Evolutionary conservation across 2,113 vertebrate genomes (phyloP), one percentile per base, ranked within the genome.

Genomic region (Gambusia affinis): DNA sequence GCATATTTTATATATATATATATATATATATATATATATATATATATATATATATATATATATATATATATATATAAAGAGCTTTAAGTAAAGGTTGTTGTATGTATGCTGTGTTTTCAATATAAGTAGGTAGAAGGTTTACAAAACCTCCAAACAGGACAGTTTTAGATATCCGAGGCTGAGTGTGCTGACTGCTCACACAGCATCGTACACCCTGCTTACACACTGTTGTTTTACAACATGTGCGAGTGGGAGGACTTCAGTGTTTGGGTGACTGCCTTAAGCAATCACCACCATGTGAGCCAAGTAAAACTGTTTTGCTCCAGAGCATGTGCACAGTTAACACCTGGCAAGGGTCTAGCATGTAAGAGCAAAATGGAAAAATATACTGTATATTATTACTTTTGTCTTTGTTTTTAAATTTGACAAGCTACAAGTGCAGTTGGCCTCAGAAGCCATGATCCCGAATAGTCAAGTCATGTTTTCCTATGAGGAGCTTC

Each of bases 251-350:
- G 78, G 85, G 87, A 75, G 76, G 84, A 60, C 69, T 31, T 73
- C 42, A 61, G 74, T 70, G 77, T 85, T 88, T 92, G 85, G 79
- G 76, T 2, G 30, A 72, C 64, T 75, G 88, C 82, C 89, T 83
- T 60, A 70, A 85, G 87, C 72, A 39, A 73, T 82, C 79, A 30
- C 77, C 30, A 24, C 70, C 12, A 1, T 73, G 42, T 31, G 54
- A 88, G 85, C 86, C 88, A 88, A 88, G 77, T 73, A 51, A 77
- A 69, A 82, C 83, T 72, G 84, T 87, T 74, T 54, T 79, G 88
- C 81, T 72, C 74, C 67, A 70, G 73, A 57, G 78, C 83, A 80
- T 67, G 64, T 73, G 81, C 80, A 66, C 67, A 67, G 82, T 81
- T 85, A 85, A 91, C 78, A 85, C 62, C 73, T 83, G 87, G 86